Conservation (phyloP, 92 coral and sea anemone genomes). For the Virgularia gustaviana region DNA sequence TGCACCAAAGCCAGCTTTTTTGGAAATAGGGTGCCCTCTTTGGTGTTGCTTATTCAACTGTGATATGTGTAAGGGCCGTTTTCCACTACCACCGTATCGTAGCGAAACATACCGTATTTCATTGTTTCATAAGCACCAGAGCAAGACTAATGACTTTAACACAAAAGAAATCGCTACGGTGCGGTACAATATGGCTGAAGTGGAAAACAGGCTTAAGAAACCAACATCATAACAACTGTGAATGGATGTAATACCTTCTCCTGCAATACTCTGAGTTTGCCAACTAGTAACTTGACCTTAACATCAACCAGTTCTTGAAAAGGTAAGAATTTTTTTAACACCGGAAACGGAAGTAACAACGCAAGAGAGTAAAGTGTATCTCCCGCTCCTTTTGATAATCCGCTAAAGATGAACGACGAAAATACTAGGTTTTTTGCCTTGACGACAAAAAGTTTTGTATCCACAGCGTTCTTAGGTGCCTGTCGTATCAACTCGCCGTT, state of each 20-base stretch:
- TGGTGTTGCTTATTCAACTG: too few species aligned
- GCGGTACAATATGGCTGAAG: too few species aligned
- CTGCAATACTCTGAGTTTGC: slow-evolving; percentile 81
- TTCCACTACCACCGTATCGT: too few species aligned
- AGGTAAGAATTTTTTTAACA: slow-evolving; percentile 63
- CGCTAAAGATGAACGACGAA: slow-evolving; percentile 83
- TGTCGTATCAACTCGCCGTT: slow-evolving; percentile 92
- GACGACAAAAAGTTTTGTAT: slow-evolving; percentile 81
- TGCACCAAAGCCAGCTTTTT: too few species aligned
- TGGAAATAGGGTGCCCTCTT: too few species aligned
- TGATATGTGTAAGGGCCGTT: too few species aligned
- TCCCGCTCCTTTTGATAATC: slow-evolving; percentile 66
- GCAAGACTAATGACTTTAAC: too few species aligned
- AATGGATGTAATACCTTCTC: slow-evolving; percentile 92
- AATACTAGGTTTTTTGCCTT: slow-evolving; percentile 77
- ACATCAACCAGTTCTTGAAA: slow-evolving; percentile 83
- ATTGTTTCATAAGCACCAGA: too few species aligned
- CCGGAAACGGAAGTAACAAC: slow-evolving; percentile 67
- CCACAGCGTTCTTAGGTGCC: slow-evolving; percentile 84
- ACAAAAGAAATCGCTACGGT: too few species aligned
- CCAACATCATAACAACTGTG: too few species aligned
- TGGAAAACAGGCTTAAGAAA: too few species aligned
- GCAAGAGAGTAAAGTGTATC: slow-evolving; percentile 73
- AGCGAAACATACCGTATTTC: too few species aligned
- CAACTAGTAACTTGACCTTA: slow-evolving; percentile 76